Evolutionary conservation across 2,797 vertebrate species (phyloP).

Genomic region (Geotrypetes seraphini): DNA sequence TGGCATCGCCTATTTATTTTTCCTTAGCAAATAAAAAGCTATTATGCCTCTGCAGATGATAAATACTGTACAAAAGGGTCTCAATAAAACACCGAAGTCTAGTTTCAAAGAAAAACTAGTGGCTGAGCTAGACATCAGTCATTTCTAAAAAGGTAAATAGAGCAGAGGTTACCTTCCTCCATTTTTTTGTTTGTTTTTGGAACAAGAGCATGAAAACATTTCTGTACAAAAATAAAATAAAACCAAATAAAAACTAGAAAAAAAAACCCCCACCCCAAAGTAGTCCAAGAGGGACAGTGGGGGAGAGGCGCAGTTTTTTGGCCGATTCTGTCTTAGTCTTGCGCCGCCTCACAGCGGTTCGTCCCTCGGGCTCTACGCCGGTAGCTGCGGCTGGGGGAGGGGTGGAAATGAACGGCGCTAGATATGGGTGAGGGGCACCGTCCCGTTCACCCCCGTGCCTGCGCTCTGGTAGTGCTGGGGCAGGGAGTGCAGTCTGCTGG

Average conservation of each 20-base stretch:
- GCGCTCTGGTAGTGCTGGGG: slow-evolving; percentile 93
- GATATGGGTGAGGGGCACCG: slow-evolving; percentile 83
- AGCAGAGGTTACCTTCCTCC: slow-evolving; percentile 50
- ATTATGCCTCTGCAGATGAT: slow-evolving; percentile 39
- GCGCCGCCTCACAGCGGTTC: slow-evolving; percentile 47
- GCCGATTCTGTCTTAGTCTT: slow-evolving; percentile 49
- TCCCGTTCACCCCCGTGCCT: slow-evolving; percentile 86
- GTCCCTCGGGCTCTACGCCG: not conserved
- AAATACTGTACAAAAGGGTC: slow-evolving; percentile 73
- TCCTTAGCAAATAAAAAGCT: slow-evolving; percentile 48
- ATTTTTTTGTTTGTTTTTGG: slow-evolving; percentile 29
- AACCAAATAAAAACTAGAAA: too few relatives aligned
- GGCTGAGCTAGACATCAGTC: slow-evolving; percentile 46
- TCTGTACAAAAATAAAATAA: slow-evolving; percentile 83
- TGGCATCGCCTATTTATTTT: slow-evolving; percentile 46
- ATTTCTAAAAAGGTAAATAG: slow-evolving; percentile 48
- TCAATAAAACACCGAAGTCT: slow-evolving; percentile 62
- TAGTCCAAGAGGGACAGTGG: slow-evolving; percentile 54
- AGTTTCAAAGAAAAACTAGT: slow-evolving; percentile 53
- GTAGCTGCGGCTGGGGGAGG: too few relatives aligned
- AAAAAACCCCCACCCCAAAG: too few relatives aligned
- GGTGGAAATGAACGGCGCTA: slow-evolving; percentile 19
- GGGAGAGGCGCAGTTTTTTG: slow-evolving; percentile 72
- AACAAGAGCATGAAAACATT: slow-evolving; percentile 76
- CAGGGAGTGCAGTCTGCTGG: slow-evolving; percentile 86